Evolutionary conservation across 2,113 vertebrate genomes (phyloP), one percentile per base, ranked within the genome.

Genomic region (Nesoenas mayeri): DNA sequence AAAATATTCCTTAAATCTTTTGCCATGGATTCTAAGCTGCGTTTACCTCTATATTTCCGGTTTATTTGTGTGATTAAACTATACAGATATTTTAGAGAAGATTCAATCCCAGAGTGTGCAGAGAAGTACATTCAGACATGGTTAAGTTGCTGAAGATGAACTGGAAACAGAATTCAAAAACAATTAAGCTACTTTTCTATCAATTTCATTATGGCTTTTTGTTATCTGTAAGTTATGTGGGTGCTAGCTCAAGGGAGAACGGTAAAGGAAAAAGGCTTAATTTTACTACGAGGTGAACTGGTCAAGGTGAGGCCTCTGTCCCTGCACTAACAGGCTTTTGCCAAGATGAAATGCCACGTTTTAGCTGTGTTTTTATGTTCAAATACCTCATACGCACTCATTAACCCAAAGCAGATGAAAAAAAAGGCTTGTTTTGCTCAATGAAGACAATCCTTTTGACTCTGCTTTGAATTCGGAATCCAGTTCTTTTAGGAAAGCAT

Each of bases 1-100:
- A 73, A 92, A 89, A 77, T 73, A 91, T 70, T 67, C 22, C 89
- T 82, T 88, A 70, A 93, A 58, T 73, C 54, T 75, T 47, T 82
- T 93, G 36, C 29, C 32, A 54, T 40, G 42, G 17, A 69, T 83
- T 56, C 47, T 70, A 89, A 85, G 67, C 13, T 73, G 47, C n/a
- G 66, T 95, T 92, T 89, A 53, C 47, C 10, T 75, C 66, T 73
- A 6, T 28, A 54, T 85, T 91, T 72, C 58, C 54, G 54, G 44
- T 29, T 82, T 82, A 40, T 47, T 93, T 66, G 56, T 26, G n/a
- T 64, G 53, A 89, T 72, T 84, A 79, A 81, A 72, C 48, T 78
- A 72, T 67, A 40, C 4, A 50, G 54, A 29, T 70, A 73, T 72
- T 91, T 86, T n/a, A 87, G 21, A 85, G n/a, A 75, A 11, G 12